Conservation (phyloP, 1,140 invertebrate genomes). For the Drosophila melanica region DNA sequence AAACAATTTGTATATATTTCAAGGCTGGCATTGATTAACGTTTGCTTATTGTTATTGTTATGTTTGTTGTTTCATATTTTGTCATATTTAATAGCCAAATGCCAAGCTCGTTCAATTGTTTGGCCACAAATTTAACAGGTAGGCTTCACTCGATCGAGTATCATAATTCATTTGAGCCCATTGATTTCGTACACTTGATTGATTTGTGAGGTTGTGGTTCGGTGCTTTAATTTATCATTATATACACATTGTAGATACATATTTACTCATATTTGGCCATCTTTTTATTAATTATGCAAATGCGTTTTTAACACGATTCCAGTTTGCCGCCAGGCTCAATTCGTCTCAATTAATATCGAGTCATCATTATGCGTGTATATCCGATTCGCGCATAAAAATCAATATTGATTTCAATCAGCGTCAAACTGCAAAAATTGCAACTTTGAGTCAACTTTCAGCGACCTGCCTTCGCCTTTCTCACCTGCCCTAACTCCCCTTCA, state of each 20-base stretch:
- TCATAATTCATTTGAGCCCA: not conserved
- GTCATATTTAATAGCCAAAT: slow-evolving; percentile 38
- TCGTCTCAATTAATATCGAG: slow-evolving; percentile 56
- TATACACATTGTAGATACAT: not conserved
- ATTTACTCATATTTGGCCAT: slow-evolving; percentile 15
- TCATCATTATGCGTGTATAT: slow-evolving; percentile 53
- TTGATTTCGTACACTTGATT: slow-evolving; percentile 21
- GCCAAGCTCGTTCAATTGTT: slow-evolving; percentile 15
- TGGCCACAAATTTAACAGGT: slow-evolving; percentile 20
- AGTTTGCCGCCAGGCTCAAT: slow-evolving; percentile 26
- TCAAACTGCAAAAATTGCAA: slow-evolving; percentile 63
- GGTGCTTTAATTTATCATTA: slow-evolving; percentile 12
- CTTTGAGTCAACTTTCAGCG: slow-evolving; percentile 37
- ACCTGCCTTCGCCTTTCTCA: slow-evolving; percentile 1
- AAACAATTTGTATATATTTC: slow-evolving; percentile 1
- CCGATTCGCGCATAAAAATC: slow-evolving; percentile 47
- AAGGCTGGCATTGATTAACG: slow-evolving; percentile 46
- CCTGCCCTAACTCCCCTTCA: not conserved
- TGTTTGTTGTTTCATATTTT: slow-evolving; percentile 32
- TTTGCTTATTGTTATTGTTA: slow-evolving; percentile 26
- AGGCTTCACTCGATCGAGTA: slow-evolving; percentile 4
- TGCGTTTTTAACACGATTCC: slow-evolving; percentile 45
- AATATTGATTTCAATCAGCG: slow-evolving; percentile 70
- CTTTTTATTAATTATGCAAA: slow-evolving; percentile 43
- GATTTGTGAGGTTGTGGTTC: slow-evolving; percentile 30